Evolutionary conservation across 1,140 invertebrate species (phyloP), one percentile per base, ranked within the genome.

Genomic region (Pentalonia nigronervosa): DNA sequence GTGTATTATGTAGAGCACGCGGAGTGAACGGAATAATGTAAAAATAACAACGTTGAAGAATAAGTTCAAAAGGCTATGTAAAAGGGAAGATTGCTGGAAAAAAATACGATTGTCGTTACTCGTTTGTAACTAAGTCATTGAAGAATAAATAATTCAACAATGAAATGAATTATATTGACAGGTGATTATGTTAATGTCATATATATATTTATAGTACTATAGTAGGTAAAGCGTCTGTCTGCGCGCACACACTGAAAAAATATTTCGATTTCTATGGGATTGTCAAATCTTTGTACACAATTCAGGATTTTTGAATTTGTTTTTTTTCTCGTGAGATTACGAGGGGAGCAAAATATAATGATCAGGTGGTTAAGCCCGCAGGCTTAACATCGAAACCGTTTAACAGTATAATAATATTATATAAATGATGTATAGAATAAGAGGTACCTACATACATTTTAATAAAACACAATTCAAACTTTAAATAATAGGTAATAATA

Each of bases 81-180:
- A 50, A 92, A 92, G 81, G 91, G 81, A 83, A 56, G 91, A 84
- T 50, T 30, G 48, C 7, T 0, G 81, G 9, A 84, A 30, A 84
- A 60, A 34, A 91, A 91, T 47, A 91, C 67, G 67, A 91, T 93
- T 56, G 91, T 93, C 81, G 91, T 76, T 76, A n/a, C 60, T 76
- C 60, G 60, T 86, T 56, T 92, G 48, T 92, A 92, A 84, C 91
- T 84, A 84, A 92, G 67, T 93, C 91, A 84, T 93, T 53, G 47
- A 53, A 86, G 81, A 93, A 93, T 84, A 93, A 93, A 93, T 93
- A 93, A 93, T 93, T 93, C 91, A 86, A 93, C 91, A 84, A 83
- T 41, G 47, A 92, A 53, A 92, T 84, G 91, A 93, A 93, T 93
- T 84, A 84, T 93, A 93, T 93, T 84, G 91, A 93, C 91, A 86